Conservation (phyloP, 2,113 vertebrate species). For the Malurus elegans region DNA sequence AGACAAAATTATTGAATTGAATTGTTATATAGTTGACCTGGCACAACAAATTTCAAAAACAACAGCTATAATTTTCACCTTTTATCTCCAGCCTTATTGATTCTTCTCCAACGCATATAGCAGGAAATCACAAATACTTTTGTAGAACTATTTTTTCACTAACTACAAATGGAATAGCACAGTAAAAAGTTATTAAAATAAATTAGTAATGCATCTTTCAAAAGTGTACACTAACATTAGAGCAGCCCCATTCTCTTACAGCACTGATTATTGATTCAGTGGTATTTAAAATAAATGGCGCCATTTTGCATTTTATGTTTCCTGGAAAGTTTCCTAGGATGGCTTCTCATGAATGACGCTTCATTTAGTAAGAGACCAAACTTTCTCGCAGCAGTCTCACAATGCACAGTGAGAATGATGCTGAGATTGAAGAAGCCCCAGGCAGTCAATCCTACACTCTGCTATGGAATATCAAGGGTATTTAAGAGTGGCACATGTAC, state of each 20-base stretch:
- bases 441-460: not conserved
- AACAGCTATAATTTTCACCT: not conserved
- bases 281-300: not conserved
- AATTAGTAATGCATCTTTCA: not conserved
- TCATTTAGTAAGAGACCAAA: not conserved
- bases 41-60: not conserved
- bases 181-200: not conserved
- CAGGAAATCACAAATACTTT: not conserved
- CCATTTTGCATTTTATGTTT: not conserved
- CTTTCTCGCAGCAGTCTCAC: not conserved
- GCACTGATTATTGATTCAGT: not conserved
- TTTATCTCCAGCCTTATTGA: not conserved
- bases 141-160: not conserved
- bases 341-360: not conserved
- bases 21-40: not conserved
- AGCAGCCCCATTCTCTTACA: not conserved
- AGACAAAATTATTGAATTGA: not conserved
- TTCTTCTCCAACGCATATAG: not conserved
- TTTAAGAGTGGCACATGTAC: not conserved
- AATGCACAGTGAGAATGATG: not conserved
- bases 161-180: not conserved
- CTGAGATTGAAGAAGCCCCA: not conserved
- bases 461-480: fast-evolving
- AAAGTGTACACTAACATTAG: not conserved
- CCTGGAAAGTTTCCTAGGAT: not conserved